Evolutionary conservation across 2,797 vertebrate species (phyloP), one percentile per base, ranked within the genome.

Genomic region (Ciconia nigra): DNA sequence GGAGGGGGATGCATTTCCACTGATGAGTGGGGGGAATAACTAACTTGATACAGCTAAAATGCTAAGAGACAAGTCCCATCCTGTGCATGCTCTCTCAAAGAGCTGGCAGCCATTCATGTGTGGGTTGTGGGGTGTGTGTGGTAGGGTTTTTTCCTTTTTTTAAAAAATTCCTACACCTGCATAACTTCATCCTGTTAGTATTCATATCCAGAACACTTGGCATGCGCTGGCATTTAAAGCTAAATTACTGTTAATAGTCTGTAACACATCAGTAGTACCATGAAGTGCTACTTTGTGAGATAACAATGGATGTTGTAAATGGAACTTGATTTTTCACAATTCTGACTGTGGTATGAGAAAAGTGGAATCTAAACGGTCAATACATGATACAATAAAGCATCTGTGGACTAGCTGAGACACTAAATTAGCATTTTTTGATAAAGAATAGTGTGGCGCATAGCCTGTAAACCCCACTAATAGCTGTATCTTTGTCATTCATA

Each of bases 321-420:
- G 94, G 94, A 96, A 96, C 92, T 96, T 97, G 95, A 97, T 97
- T 97, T 97, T 96, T 97, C 94, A 90, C 95, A 95, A 93, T 93
- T 96, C 77, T 92, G 91, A 86, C 92, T 95, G 84, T 94, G 79
- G 82, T 94, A 93, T 90, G 82, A 96, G 70, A 92, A 81, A 97
- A 95, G 78, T 93, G 87, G 92, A 95, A 96, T 94, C 92, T 94
- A 96, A 97, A 92, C 81, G 92, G 93, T 91, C 82, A 39, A 39
- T 39, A 39, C 37, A 86, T 70, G 90, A 93, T 90, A 94, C 84
- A 97, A 96, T 96, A 96, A 94, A 91, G 90, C 93, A 94, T 96
- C 94, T 97, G 94, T 0, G 3, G 89, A 77, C 87, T 95, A 94
- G 44, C 79, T 83, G 84, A 95, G 82, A 73, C 28, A 81, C 61